Percentiles rank a stretch among this genome's conserved stretches.
Conservation (phyloP, 2,797 vertebrate species). For the Graptemys geographica region DNA sequence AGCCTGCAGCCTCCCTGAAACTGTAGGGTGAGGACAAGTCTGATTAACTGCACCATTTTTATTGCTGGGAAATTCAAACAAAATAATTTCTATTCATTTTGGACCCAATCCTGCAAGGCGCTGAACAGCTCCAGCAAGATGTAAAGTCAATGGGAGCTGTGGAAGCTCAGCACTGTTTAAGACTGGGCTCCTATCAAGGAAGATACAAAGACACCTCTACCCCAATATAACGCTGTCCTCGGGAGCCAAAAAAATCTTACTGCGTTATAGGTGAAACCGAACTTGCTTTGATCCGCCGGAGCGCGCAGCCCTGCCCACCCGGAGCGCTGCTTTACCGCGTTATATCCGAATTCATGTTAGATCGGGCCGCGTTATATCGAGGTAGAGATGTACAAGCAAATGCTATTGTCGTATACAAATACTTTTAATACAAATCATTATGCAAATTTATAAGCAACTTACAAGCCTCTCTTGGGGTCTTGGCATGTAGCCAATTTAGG, state of each 20-base stretch:
- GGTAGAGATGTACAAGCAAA: background rate
- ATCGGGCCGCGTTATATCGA: no score
- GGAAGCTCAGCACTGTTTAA: background rate
- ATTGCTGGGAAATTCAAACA: background rate
- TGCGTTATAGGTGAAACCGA: no score
- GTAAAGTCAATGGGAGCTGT: background rate
- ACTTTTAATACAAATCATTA: background rate
- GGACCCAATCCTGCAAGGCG: background rate
- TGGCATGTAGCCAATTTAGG: background rate
- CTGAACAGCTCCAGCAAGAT: background rate
- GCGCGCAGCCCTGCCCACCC: no score
- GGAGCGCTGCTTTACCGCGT: no score
- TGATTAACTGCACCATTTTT: background rate
- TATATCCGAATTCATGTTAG: no score
- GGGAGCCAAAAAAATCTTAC: no score
- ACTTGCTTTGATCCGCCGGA: no score
- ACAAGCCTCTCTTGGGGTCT: background rate
- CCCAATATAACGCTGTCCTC: no score
- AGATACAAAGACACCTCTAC: no score
- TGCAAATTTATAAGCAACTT: background rate
- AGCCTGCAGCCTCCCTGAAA: background rate
- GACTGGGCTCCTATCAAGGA: background rate
- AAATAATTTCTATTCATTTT: background rate
- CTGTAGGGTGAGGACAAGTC: slow-evolving; percentile 11
- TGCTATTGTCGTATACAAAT: background rate